Evolutionary conservation across 1,140 invertebrate genomes (phyloP), one percentile per base, ranked within the genome.

Genomic region (Hydropsyche tenuis): DNA sequence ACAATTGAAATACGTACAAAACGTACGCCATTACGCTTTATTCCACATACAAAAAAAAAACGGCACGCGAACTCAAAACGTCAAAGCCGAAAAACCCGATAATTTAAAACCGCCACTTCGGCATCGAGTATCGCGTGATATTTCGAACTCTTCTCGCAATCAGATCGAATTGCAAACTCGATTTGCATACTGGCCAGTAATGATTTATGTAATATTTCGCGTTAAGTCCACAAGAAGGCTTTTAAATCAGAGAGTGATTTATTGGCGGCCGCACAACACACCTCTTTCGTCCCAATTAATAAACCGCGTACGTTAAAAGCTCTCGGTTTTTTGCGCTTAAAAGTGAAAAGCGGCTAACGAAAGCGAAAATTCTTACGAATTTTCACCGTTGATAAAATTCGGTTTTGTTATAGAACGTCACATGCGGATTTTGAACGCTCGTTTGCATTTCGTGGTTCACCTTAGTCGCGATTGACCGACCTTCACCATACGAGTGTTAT

Each of bases 391-490:
- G 30, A 4, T 4, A 37, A 37, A 37, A 4, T 37, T 37, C 30
- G 30, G 3, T 37, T 37, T 37, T 9, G 30, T 37, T n/a, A n/a
- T n/a, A 7, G 14, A 20, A 53, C 51, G 56, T 60, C 20, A 60
- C 56, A 27, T 25, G 23, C 23, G 23, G 23, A 60, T 60, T 60
- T 60, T 25, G 23, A 11, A 60, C 22, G 25, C 56, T 53, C 22
- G 18, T 53, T 53, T 53, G 56, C 56, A 60, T 60, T 60, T 60
- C 56, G 56, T 25, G 56, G 56, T 27, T 60, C 56, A 60, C 56
- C 56, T 60, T 60, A 60, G 18, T 22, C 43, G 16, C 23, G 42
- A 48, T 68, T 68, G 65, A 68, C 63, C 63, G 63, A 45, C 65
- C 65, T 68, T 68, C 45, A 48, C 45, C 43, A 48, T 48, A 7